These are phyloP conservation scores for Agrochola macilenta DNA, from an alignment of 2,888 invertebrate genomes.

Conservation along the genomic window DNA sequence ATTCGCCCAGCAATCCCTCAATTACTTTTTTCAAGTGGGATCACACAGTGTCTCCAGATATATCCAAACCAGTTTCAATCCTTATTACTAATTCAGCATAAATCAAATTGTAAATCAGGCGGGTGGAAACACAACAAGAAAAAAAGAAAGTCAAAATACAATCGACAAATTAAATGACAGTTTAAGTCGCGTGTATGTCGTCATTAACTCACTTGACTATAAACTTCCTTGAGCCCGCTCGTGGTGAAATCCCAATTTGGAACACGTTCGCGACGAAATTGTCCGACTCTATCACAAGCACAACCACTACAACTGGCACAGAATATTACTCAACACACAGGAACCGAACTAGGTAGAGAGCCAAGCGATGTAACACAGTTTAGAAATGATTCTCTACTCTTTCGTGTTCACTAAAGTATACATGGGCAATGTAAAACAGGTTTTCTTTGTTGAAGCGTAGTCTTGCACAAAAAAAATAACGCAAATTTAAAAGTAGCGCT, in stretches of 20 bases:
- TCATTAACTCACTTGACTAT: slow-evolving; percentile 87
- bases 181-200: slow-evolving; percentile 46
- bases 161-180: slow-evolving; percentile 40
- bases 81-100: slow-evolving; percentile 34
- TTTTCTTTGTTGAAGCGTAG: slow-evolving; percentile 81
- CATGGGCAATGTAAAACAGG: slow-evolving; percentile 80
- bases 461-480: slow-evolving; percentile 81
- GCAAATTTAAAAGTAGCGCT: slow-evolving; percentile 84
- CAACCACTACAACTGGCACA: slow-evolving; percentile 88
- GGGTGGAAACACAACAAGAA: slow-evolving; percentile 26
- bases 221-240: slow-evolving; percentile 90
- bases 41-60: background rate
- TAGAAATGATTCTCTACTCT: slow-evolving; percentile 71
- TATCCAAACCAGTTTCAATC: slow-evolving; percentile 39
- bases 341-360: slow-evolving; percentile 83
- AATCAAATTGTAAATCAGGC: slow-evolving; percentile 37
- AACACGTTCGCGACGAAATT: slow-evolving; percentile 88
- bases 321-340: slow-evolving; percentile 89
- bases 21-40: background rate
- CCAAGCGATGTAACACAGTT: slow-evolving; percentile 77
- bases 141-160: slow-evolving; percentile 62
- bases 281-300: slow-evolving; percentile 88
- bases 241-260: slow-evolving; percentile 90
- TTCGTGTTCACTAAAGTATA: slow-evolving; percentile 74
- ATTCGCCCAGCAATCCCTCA: slow-evolving; percentile 16